Evolutionary conservation across 2,888 invertebrate species (phyloP), one percentile per base, ranked within the genome.

Genomic region (Acrobasis consociella): DNA sequence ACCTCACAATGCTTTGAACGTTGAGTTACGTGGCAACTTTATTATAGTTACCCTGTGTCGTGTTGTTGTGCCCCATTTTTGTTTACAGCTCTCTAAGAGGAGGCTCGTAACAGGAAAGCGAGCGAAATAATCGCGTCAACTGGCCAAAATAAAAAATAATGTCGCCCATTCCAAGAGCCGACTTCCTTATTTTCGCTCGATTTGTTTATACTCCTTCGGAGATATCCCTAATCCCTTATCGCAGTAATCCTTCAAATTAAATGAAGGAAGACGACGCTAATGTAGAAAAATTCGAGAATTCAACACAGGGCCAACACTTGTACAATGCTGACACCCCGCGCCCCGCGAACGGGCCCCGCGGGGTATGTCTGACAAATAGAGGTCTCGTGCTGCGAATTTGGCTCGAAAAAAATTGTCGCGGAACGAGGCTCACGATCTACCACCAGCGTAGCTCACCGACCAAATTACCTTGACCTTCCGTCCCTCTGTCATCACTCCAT

Each of bases 281-380:
- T 70, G 51, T 38, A 55, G 55, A 55, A 74, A 51, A 74, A 76
- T 71, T 71, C 71, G 68, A 68, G 72, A 79, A 80, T 77, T 75
- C 76, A 78, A 72, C 70, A 70, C 72, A 72, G 65, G 69, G 69
- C 71, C 64, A 69, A 69, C 72, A 71, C 72, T 70, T 76, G 66
- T 65, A 67, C 72, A 68, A 71, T 74, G 76, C 73, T 73, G 76
- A 76, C 75, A 73, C 74, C 75, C 75, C 69, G 74, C 72, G 69
- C 63, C 72, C 68, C 62, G 64, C 67, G 64, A 52, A 67, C 72
- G 66, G 67, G 74, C 78, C 83, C 80, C 71, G 39, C 64, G 80
- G 83, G 78, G 75, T 80, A 74, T 79, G 82, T 83, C 84, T 89
- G 89, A 89, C 86, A 89, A 88, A 90, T 89, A 88, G 85, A 83